A percentile compares a stretch with the other conserved stretches of the same genome.
These are phyloP conservation scores for Scomber colias DNA, from an alignment of 2,113 vertebrate species.

Conservation along the genomic window DNA sequence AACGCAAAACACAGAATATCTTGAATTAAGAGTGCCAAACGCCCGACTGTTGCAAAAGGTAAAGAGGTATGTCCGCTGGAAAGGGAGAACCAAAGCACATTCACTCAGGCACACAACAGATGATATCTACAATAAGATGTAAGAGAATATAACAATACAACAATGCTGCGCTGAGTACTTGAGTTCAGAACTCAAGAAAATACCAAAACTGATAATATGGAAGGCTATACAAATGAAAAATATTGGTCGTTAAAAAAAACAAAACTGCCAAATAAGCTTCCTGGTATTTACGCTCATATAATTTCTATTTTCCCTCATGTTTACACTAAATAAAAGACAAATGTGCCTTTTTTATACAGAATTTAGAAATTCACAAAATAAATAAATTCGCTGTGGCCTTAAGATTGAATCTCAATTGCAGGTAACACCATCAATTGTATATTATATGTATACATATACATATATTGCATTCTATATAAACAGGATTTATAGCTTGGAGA, in stretches of 20 bases:
- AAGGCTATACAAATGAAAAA: conserved; percentile 75
- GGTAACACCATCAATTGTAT: conserved; percentile 45
- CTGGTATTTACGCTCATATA: conserved; percentile 73
- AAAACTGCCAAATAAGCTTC: conserved; percentile 62
- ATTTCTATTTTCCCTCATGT: conserved; percentile 80
- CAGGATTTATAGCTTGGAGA: conserved; percentile 71
- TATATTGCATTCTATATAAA: conserved; percentile 81
- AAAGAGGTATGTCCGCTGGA: conserved; percentile 72
- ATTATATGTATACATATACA: conserved; percentile 69
- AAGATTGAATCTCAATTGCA: conserved; percentile 75
- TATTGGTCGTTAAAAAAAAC: conserved; percentile 59
- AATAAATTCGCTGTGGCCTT: conserved; percentile 85
- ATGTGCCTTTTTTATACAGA: conserved; percentile 83
- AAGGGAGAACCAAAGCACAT: conserved; percentile 67
- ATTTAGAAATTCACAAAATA: conserved; percentile 88
- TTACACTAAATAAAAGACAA: conserved; percentile 80
- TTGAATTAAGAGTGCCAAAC: conserved; percentile 22
- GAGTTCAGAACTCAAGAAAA: conserved; percentile 71
- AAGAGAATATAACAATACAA: conserved; percentile 68
- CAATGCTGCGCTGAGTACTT: conserved; percentile 51
- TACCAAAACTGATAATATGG: conserved; percentile 75
- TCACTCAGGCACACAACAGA: conserved; percentile 69
- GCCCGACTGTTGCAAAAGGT: conserved; percentile 44
- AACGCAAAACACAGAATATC: conserved; percentile 38
- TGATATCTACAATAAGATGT: conserved; percentile 64